phyloP scores from a whole-genome alignment of 2,888 invertebrate species.

The Limnephilus auricula region DNA sequence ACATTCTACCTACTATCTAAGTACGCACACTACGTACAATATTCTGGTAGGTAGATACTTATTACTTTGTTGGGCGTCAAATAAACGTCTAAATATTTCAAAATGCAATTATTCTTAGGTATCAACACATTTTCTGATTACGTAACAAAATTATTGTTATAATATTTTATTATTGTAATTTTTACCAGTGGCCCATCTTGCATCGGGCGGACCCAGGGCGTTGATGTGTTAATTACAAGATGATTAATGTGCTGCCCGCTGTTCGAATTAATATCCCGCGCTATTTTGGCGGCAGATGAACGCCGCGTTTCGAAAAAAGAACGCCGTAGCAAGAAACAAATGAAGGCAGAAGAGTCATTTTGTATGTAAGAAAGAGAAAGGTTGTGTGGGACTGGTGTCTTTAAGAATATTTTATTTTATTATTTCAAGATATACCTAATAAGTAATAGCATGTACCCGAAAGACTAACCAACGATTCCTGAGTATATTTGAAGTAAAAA shows the following conservation, averaged over 20 bases:
- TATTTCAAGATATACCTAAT: no score
- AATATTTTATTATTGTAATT: background rate
- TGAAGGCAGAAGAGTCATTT: conserved; percentile 23
- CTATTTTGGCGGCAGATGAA: conserved; percentile 61
- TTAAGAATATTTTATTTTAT: background rate
- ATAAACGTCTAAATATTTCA: background rate
- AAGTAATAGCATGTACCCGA: no score
- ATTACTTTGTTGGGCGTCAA: background rate
- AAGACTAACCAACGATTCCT: no score
- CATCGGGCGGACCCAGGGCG: conserved; percentile 51
- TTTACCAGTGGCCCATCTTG: conserved; percentile 55
- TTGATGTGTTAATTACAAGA: conserved; percentile 66
- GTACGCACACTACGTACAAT: background rate
- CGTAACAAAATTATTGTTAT: background rate
- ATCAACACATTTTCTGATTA: background rate
- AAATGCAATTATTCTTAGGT: background rate
- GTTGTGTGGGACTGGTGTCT: background rate
- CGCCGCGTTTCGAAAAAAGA: conserved; percentile 36
- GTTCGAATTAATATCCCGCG: conserved; percentile 63
- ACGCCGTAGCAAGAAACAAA: conserved; percentile 26
- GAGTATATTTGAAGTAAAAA: no score
- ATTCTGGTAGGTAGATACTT: background rate
- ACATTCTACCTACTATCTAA: no score
- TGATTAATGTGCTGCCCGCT: conserved; percentile 64
- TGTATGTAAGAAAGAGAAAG: conserved; percentile 4